Evolutionary conservation across 2,888 invertebrate genomes (phyloP), one percentile per base, ranked within the genome.

Genomic region (Baronia brevicornis): DNA sequence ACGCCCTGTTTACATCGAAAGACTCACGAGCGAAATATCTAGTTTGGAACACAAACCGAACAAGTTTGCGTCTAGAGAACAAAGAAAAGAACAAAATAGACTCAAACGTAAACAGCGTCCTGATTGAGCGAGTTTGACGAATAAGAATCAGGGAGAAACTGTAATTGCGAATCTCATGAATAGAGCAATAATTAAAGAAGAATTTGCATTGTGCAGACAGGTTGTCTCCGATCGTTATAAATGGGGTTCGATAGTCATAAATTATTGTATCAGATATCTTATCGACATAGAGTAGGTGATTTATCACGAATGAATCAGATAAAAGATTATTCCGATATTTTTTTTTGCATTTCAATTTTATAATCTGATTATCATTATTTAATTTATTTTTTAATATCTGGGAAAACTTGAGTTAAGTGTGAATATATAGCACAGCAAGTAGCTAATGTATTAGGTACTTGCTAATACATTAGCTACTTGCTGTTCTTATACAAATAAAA

Each of bases 181-280:
- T 55, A 47, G 55, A 59, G 50, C 54, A 57, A 56, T 59, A 63
- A 60, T 56, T 57, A 56, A 61, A 60, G 59, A 58, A 50, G 57
- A 64, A 68, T 70, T 69, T 65, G 61, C 69, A 74, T 73, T 71
- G 67, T 67, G 56, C 51, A 46, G 42, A 48, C 39, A 51, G 46
- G 56, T 54, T 57, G 48, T 51, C 58, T 51, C 51, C 44, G 58
- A 64, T 61, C 55, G 61, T 64, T 63, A 64, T 67, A 67, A 65
- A 68, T 61, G 65, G 57, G 51, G 36, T 39, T 36, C 33, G 32
- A 37, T 43, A 37, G 52, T 53, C 64, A 68, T 75, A 71, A 72
- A 73, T 70, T 68, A 60, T 53, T 46, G 54, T 60, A 60, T 42
- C 44, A 59, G 51, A 61, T 70, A 66, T 55, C 60, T 65, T 63